phyloP scores from a whole-genome alignment of 2,797 vertebrate species.

The Chaetodon trifasciatus region DNA sequence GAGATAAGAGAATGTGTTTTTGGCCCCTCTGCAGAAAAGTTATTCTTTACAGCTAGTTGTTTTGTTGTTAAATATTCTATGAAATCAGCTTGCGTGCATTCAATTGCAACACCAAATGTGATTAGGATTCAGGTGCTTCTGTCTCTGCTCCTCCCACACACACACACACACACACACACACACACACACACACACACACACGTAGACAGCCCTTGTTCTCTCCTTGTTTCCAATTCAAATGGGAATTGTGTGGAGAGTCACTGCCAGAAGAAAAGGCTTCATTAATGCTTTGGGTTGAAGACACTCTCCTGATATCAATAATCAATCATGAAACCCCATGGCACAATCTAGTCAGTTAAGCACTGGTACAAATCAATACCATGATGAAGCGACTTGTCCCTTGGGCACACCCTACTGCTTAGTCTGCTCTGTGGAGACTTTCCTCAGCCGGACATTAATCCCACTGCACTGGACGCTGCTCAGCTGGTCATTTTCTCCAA shows the following conservation, averaged over 20 bases:
- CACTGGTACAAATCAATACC: conserved; percentile 62
- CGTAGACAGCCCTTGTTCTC: conserved; percentile 27
- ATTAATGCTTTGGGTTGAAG: conserved; percentile 58
- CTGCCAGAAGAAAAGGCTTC: conserved; percentile 42
- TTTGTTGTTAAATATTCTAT: conserved; percentile 66
- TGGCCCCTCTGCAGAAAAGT: conserved; percentile 45
- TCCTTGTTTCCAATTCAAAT: conserved; percentile 47
- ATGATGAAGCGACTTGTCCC: conserved; percentile 63
- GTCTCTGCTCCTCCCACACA: conserved; percentile 24
- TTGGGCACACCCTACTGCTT: conserved; percentile 40
- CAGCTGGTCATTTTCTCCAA: conserved; percentile 10
- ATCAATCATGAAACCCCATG: conserved; percentile 64
- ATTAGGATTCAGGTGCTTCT: conserved; percentile 66
- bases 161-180: conserved; percentile 3
- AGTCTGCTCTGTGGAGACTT: conserved; percentile 44
- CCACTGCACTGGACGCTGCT: conserved; percentile 10
- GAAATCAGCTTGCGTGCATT: conserved; percentile 61
- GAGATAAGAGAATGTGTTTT: conserved; percentile 45
- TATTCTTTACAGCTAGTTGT: conserved; percentile 47
- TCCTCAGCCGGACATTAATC: conserved; percentile 36
- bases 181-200: conserved; percentile 16
- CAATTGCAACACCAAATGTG: conserved; percentile 59
- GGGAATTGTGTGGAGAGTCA: conserved; percentile 27
- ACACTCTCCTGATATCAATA: conserved; percentile 68
- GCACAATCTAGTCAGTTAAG: conserved; percentile 59